Conservation (phyloP, 2,888 invertebrate genomes). For the Tipula unca region DNA sequence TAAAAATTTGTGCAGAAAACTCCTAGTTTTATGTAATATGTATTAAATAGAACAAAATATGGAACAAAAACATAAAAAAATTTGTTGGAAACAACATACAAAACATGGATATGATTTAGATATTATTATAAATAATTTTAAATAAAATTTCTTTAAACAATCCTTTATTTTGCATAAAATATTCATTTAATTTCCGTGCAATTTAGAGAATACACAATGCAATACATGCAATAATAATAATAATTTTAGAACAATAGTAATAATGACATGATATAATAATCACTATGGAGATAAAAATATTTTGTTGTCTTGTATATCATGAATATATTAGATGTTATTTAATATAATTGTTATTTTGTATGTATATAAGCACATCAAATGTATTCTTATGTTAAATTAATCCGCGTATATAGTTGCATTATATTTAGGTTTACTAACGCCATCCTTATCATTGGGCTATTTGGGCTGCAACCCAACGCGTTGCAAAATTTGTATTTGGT, state of each 20-base stretch:
- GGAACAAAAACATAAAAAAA: background rate
- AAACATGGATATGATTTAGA: background rate
- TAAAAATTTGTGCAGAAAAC: background rate
- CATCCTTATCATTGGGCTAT: too few species aligned
- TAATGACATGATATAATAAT: background rate
- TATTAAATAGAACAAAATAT: background rate
- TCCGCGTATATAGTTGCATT: too few species aligned
- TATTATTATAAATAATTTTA: background rate
- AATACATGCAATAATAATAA: background rate
- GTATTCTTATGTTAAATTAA: too few species aligned
- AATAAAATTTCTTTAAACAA: background rate
- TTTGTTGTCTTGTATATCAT: background rate
- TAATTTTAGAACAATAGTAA: background rate
- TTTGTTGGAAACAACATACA: background rate
- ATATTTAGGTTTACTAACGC: too few species aligned
- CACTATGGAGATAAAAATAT: background rate
- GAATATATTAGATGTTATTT: background rate
- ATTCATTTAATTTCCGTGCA: constrained; percentile 8
- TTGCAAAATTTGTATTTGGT: too few species aligned
- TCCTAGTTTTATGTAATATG: background rate
- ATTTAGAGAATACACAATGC: background rate
- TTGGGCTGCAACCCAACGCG: too few species aligned
- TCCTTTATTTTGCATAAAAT: background rate
- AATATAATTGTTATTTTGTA: background rate
- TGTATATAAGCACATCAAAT: background rate